phyloP scores from a whole-genome alignment of 2,888 invertebrate genomes.

The Smittia aterrima region DNA sequence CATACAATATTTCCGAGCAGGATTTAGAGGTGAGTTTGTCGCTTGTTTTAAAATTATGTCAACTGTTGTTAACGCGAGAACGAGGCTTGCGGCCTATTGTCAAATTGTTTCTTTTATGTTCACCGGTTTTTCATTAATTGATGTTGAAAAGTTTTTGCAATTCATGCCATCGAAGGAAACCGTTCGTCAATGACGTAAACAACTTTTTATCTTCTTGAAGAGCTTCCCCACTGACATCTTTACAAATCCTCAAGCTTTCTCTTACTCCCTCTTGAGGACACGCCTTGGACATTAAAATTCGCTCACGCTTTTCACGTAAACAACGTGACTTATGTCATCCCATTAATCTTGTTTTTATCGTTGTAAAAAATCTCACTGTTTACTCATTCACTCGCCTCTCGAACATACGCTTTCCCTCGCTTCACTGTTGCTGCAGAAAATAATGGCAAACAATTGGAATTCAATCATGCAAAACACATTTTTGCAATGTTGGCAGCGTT shows the following conservation, averaged over 20 bases:
- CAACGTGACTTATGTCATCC: background rate
- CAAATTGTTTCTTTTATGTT: background rate
- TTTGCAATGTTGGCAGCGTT: constrained; percentile 13
- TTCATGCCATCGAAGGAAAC: background rate
- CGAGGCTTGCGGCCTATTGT: background rate
- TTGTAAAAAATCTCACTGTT: constrained; percentile 10
- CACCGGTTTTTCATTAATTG: background rate
- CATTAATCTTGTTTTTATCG: constrained; percentile 29
- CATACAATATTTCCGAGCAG: constrained; percentile 72
- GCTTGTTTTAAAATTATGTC: background rate
- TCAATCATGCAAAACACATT: constrained; percentile 34
- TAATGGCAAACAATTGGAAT: constrained; percentile 16
- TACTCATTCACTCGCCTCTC: background rate
- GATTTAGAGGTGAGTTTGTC: constrained; percentile 64
- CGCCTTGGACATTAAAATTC: too few species aligned
- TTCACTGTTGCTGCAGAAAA: background rate
- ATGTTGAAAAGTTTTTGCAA: background rate
- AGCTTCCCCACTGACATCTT: too few species aligned
- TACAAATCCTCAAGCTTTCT: too few species aligned
- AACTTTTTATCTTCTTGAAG: background rate
- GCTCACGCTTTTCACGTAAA: too few species aligned
- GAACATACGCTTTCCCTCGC: background rate
- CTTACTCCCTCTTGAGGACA: too few species aligned
- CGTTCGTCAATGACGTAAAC: background rate
- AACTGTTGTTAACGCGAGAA: constrained; percentile 2